Evolutionary conservation across 2,113 vertebrate genomes (phyloP).

Genomic region (Eira barbara): DNA sequence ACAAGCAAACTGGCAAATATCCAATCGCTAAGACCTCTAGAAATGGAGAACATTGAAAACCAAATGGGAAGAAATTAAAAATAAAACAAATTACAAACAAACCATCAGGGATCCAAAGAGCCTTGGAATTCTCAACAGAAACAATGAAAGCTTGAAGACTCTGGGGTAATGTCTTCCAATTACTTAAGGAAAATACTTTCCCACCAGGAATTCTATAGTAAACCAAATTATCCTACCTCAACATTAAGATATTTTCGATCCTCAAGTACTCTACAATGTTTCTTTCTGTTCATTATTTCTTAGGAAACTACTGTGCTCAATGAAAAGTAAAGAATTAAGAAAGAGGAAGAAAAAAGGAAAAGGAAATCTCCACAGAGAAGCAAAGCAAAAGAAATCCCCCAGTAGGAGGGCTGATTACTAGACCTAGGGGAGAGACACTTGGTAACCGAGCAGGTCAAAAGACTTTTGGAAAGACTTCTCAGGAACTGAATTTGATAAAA

Average conservation of each 20-base stretch:
- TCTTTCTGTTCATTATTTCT: background rate
- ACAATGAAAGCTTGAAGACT: background rate
- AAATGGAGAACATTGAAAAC: background rate
- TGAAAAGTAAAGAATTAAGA: background rate
- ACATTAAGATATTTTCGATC: background rate
- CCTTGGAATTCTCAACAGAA: background rate
- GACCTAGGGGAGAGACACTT: background rate
- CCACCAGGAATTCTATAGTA: background rate
- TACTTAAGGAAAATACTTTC: background rate
- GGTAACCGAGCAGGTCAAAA: background rate
- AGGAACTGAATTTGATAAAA: background rate
- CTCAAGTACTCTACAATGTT: background rate
- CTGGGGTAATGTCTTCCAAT: background rate
- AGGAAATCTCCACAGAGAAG: background rate
- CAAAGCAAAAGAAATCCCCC: background rate
- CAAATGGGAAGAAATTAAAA: background rate
- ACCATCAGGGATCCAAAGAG: background rate
- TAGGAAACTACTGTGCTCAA: background rate
- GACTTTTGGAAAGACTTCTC: background rate
- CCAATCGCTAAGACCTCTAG: background rate
- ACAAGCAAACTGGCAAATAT: background rate
- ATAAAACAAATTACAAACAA: background rate
- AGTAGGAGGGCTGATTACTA: background rate
- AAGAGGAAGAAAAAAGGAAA: background rate
- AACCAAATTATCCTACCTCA: background rate